A percentile compares a stretch with the other conserved stretches of the same genome.
phyloP scores from a whole-genome alignment of 2,113 vertebrate species.

The Gymnorhina tibicen region DNA sequence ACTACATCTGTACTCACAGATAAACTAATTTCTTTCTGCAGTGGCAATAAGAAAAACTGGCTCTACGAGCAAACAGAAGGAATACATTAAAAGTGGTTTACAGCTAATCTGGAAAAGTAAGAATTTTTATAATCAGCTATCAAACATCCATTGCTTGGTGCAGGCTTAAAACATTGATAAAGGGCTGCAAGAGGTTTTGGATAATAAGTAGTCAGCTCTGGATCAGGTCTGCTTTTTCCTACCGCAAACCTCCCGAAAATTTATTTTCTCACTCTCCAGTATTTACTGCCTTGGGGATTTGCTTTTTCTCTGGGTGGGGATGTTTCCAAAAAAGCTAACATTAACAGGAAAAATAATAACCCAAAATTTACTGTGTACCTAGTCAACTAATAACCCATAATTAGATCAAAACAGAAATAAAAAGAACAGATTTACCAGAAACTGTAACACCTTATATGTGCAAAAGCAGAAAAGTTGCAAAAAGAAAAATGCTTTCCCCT shows the following conservation, averaged over 20 bases:
- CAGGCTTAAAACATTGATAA: slow-evolving; percentile 2
- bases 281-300: background rate
- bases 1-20: background rate
- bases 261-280: background rate
- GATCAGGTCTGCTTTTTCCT: background rate
- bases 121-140: background rate
- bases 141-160: background rate
- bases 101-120: slow-evolving; percentile 8
- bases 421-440: background rate
- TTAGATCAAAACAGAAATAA: background rate
- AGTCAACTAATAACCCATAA: background rate
- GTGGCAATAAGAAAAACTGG: background rate
- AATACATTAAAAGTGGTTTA: slow-evolving; percentile 28
- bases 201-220: background rate
- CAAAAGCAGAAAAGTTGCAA: background rate
- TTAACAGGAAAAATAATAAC: background rate
- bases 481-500: background rate
- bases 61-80: background rate
- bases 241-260: background rate
- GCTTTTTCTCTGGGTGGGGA: background rate
- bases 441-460: background rate
- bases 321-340: background rate
- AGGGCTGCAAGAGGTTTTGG: background rate
- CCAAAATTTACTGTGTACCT: background rate
- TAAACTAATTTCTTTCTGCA: background rate